A percentile compares a stretch with the other conserved stretches of the same genome.
Conservation (phyloP, 2,797 vertebrate species). For the Darevskia nairensis region DNA sequence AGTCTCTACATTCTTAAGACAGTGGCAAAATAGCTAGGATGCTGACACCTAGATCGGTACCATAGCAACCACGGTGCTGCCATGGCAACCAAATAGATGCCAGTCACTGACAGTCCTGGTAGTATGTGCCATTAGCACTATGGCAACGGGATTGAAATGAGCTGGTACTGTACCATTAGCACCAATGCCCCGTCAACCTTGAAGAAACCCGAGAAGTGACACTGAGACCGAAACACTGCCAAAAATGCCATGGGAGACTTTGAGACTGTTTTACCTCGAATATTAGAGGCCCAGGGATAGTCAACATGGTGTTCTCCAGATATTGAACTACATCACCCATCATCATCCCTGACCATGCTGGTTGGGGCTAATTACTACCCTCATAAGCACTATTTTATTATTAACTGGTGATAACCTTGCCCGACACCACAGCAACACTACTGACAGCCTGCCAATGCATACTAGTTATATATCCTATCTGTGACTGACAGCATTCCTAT, state of each 20-base stretch:
- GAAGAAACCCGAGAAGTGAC: background rate
- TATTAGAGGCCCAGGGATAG: background rate
- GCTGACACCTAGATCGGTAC: background rate
- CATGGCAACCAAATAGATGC: constrained; percentile 6
- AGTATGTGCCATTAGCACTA: background rate
- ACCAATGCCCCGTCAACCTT: background rate
- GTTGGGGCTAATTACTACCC: too few species aligned
- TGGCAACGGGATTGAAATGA: background rate
- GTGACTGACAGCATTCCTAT: background rate
- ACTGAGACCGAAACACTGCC: background rate
- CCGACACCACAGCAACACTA: background rate
- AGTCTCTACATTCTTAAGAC: background rate
- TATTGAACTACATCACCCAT: background rate
- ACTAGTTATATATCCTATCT: background rate
- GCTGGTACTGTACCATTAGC: background rate
- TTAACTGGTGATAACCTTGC: background rate
- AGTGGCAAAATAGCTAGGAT: constrained; percentile 6
- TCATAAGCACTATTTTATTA: background rate
- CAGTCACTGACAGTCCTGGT: background rate
- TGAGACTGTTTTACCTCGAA: background rate
- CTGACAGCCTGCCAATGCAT: background rate
- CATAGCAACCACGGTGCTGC: constrained; percentile 8
- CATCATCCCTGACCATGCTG: background rate
- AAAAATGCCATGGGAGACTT: background rate
- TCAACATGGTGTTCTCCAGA: background rate